These are phyloP conservation scores for Ceyx margarethae DNA, from an alignment of 2,113 vertebrate genomes.

Conservation along the genomic window DNA sequence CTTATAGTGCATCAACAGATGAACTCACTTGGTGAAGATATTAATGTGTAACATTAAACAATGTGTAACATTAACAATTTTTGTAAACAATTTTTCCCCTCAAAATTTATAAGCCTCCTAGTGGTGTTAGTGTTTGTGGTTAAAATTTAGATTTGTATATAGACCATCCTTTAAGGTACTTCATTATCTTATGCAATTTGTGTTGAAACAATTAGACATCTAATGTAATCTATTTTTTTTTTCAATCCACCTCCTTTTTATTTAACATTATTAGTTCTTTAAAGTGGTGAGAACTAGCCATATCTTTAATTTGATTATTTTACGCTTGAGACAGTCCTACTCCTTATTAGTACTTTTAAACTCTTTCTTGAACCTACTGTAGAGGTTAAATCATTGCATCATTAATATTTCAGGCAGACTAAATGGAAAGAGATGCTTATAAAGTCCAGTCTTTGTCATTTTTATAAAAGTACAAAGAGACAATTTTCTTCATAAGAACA, in stretches of 20 bases:
- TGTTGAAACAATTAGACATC: not conserved
- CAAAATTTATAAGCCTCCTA: not conserved
- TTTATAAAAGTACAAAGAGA: constrained; percentile 84
- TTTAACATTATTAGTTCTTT: constrained; percentile 33
- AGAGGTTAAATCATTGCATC: constrained; percentile 82
- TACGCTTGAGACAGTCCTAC: constrained; percentile 25
- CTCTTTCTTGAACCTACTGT: constrained; percentile 54
- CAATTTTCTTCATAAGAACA: constrained; percentile 80
- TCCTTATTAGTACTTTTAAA: constrained; percentile 59
- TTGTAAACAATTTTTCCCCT: not conserved
- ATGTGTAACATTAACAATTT: not conserved
- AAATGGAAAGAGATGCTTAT: constrained; percentile 86
- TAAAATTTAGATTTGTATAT: not conserved
- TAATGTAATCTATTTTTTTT: not conserved
- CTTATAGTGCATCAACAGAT: not conserved
- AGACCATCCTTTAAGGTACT: not conserved
- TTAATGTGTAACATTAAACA: not conserved
- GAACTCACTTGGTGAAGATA: not conserved
- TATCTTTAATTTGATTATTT: constrained; percentile 53
- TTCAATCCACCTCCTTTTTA: not conserved
- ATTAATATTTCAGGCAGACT: constrained; percentile 87
- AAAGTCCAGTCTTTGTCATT: constrained; percentile 81
- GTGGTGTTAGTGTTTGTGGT: not conserved
- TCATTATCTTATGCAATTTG: not conserved
- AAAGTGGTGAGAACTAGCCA: not conserved